Evolutionary conservation across 2,888 invertebrate genomes (phyloP), one percentile per base, ranked within the genome.

Genomic region (Eupithecia centaureata): DNA sequence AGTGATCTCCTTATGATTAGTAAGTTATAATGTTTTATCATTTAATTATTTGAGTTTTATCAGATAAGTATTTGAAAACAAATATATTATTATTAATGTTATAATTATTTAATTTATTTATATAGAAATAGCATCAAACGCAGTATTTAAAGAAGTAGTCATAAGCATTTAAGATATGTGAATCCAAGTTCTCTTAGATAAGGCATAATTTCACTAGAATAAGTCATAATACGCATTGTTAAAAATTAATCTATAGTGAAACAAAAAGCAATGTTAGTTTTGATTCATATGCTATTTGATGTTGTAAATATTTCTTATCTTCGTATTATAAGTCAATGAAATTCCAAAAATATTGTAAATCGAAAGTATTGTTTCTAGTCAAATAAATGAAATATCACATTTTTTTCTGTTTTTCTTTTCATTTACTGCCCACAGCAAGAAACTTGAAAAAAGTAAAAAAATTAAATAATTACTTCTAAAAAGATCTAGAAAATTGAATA

Each of bases 331-430:
- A 64, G 54, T 65, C 60, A 54, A 52, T 28, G 63, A 62, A 52
- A 65, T 76, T 73, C 69, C 47, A 47, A 42, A 63, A 68, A 27
- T 63, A 64, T 51, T 56, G 42, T 71, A 61, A 63, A 59, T 64
- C 25, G 51, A 47, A 35, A 52, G 30, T 63, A 64, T 68, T 66
- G 78, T 82, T 88, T 89, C 86, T 89, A 90, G 90, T 69, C 69
- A 57, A 69, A 69, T 69, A 69, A 69, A 69, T 57, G 51, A 56
- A 65, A 51, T 69, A 35, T 66, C 60, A 18, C 47, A 51, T 30
- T 0, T 10, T 4, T 10, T 2, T 66, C 30, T 59, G 22, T 65
- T 65, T 12, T 47, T 58, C 51, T 30, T 54, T n/a, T 2, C 27
- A 28, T 30, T 54, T 5, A 56, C 32, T 32, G 22, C 25, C 25